phyloP scores from a whole-genome alignment of 2,888 invertebrate species.

The Plemyria rubiginata region DNA sequence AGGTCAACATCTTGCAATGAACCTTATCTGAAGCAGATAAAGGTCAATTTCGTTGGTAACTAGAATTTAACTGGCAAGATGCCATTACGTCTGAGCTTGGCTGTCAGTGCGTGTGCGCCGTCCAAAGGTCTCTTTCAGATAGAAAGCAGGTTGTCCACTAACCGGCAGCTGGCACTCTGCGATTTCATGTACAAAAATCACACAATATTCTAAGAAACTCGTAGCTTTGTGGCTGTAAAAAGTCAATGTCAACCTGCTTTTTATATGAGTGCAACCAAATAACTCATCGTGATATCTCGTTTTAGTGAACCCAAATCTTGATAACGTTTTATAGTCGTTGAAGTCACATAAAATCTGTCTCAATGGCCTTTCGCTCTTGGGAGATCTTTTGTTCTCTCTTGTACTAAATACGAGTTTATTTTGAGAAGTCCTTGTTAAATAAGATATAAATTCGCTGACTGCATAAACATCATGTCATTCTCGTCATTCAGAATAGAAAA shows the following conservation, averaged over 20 bases:
- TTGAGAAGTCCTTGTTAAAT: not conserved
- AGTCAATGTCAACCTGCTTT: not conserved
- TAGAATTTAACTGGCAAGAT: conserved; percentile 45
- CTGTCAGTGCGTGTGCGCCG: conserved; percentile 43
- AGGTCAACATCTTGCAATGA: conserved; percentile 34
- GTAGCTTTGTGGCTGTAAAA: not conserved
- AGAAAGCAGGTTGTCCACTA: conserved; percentile 10
- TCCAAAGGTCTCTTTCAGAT: conserved; percentile 17
- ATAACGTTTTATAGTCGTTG: conserved; percentile 30
- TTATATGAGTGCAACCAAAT: conserved; percentile 41
- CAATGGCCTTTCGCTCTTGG: conserved; percentile 21
- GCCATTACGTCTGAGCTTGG: conserved; percentile 49
- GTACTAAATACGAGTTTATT: conserved; percentile 23
- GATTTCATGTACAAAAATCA: not conserved
- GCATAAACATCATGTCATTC: too few relatives aligned
- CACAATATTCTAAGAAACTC: not conserved
- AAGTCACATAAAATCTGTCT: conserved; percentile 29
- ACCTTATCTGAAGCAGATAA: conserved; percentile 42
- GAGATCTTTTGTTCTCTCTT: conserved; percentile 27
- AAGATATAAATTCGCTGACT: too few relatives aligned
- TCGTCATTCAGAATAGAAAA: too few relatives aligned
- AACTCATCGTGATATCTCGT: conserved; percentile 45
- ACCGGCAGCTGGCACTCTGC: not conserved
- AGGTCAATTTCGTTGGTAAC: conserved; percentile 43
- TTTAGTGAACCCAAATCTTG: conserved; percentile 29